Percentiles rank a stretch among this genome's conserved stretches.
These are phyloP conservation scores for Drosophila ananassae DNA, from an alignment of 1,140 invertebrate species.

Conservation along the genomic window DNA sequence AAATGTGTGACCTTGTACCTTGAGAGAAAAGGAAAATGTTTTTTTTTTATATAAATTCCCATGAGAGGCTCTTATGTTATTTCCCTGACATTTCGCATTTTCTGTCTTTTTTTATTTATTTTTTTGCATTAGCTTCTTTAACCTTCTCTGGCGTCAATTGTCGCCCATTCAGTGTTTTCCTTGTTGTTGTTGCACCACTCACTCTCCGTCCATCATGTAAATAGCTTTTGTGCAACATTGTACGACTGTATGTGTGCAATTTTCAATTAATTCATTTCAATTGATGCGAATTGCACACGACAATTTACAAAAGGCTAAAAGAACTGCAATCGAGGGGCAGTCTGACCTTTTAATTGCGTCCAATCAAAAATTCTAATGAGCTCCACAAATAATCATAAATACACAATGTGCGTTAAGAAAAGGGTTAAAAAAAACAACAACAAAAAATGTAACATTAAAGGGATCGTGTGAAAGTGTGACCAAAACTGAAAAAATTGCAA, in stretches of 20 bases:
- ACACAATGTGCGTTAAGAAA: no score
- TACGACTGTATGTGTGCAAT: slow-evolving; percentile 56
- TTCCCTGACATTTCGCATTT: not conserved
- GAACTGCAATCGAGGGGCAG: slow-evolving; percentile 35
- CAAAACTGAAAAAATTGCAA: slow-evolving; percentile 42
- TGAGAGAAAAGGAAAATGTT: not conserved
- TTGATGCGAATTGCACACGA: slow-evolving; percentile 70
- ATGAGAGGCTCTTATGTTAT: not conserved
- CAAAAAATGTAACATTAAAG: not conserved
- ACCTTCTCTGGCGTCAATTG: slow-evolving; percentile 53
- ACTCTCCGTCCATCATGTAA: slow-evolving; percentile 51
- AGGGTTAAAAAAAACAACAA: not conserved
- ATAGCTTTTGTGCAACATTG: slow-evolving; percentile 37
- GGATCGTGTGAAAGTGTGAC: slow-evolving; percentile 71
- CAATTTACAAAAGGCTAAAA: slow-evolving; percentile 37
- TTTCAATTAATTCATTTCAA: slow-evolving; percentile 74
- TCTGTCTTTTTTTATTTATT: not conserved
- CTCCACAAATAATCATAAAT: not conserved
- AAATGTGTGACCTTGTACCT: not conserved
- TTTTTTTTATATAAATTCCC: not conserved
- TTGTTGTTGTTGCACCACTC: slow-evolving; percentile 25
- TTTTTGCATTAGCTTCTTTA: slow-evolving; percentile 13
- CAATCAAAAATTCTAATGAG: slow-evolving; percentile 76
- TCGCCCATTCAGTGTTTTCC: slow-evolving; percentile 60
- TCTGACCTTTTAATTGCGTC: slow-evolving; percentile 66